A percentile compares a stretch with the other conserved stretches of the same genome.
Evolutionary conservation across 2,113 vertebrate genomes (phyloP).

Genomic region (Syrrhaptes paradoxus): DNA sequence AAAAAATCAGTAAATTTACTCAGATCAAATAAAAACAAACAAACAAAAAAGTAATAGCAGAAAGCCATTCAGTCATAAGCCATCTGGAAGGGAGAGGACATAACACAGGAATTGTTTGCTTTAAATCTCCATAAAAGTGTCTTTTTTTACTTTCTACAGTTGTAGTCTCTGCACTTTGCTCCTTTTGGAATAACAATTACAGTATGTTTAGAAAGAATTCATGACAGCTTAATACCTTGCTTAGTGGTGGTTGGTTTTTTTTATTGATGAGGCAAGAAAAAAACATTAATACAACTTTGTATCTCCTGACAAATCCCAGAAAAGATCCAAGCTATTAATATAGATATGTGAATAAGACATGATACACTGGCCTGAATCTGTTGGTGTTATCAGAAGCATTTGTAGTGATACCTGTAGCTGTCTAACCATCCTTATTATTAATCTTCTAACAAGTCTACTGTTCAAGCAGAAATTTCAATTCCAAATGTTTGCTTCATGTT

Average conservation of each 20-base stretch:
- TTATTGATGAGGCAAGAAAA: not conserved
- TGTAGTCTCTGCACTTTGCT: slow-evolving; percentile 4
- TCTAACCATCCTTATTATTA: not conserved
- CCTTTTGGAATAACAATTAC: slow-evolving; percentile 9
- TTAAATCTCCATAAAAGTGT: slow-evolving; percentile 18
- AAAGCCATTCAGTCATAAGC: not conserved
- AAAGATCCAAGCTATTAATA: slow-evolving; percentile 6
- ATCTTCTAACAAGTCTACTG: not conserved
- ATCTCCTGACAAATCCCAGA: not conserved
- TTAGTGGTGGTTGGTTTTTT: not conserved
- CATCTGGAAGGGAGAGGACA: not conserved
- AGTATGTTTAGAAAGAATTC: slow-evolving; percentile 8
- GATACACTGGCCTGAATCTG: not conserved
- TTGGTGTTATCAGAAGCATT: not conserved
- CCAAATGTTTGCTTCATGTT: not conserved
- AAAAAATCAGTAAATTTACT: slow-evolving; percentile 37
- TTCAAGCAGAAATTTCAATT: not conserved
- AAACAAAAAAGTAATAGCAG: not conserved
- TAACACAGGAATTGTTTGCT: not conserved
- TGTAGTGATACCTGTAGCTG: not conserved
- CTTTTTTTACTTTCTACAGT: not conserved
- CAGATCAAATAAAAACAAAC: not conserved
- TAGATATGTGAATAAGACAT: accelerated
- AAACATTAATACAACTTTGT: slow-evolving; percentile 50
- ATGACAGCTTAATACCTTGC: not conserved